Conservation (phyloP, 1,140 invertebrate species). For the Paraescarpia echinospica region DNA sequence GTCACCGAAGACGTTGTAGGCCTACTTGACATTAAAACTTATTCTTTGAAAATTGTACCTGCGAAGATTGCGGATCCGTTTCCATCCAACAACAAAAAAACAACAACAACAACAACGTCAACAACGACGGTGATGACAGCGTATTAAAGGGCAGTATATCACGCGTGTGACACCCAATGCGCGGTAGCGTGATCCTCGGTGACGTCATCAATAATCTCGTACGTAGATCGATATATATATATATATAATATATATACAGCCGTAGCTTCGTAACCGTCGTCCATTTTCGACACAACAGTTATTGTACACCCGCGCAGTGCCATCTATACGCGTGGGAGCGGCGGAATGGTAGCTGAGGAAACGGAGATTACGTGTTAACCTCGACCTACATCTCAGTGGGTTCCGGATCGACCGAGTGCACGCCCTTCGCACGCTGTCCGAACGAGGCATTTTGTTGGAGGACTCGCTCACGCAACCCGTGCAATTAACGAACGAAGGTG, state of each 20-base stretch:
- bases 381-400: neutral
- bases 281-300: neutral
- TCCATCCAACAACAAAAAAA: neutral
- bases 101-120: neutral
- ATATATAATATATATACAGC: too few species aligned
- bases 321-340: neutral
- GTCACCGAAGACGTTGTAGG: neutral
- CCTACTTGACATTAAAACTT: neutral
- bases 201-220: neutral
- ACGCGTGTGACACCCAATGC: neutral
- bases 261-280: neutral
- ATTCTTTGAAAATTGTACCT: neutral
- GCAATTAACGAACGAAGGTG: neutral
- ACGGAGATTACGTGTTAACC: neutral
- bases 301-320: neutral
- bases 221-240: neutral
- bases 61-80: neutral
- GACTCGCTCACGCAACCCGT: neutral
- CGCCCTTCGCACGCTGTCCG: neutral
- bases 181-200: neutral
- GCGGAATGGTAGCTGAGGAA: neutral
- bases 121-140: too few species aligned
- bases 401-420: neutral
- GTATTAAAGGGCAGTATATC: too few species aligned
- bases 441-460: neutral